These are phyloP conservation scores for Drosophila borealis DNA, from an alignment of 2,888 invertebrate genomes.

Conservation along the genomic window DNA sequence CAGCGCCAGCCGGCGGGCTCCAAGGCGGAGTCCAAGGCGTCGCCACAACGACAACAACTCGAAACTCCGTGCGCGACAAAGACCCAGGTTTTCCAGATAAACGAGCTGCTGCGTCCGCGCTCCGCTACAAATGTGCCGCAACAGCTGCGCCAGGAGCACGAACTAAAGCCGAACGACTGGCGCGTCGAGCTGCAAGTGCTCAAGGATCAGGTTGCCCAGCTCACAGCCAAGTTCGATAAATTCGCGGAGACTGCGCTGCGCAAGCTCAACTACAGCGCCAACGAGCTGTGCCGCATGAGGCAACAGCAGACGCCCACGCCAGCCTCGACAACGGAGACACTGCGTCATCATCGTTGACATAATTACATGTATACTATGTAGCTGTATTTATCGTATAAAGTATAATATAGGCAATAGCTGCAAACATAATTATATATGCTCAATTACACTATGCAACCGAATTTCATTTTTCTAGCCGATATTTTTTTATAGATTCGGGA, in stretches of 20 bases:
- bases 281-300: conserved; percentile 81
- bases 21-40: conserved; percentile 1
- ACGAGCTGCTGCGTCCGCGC: conserved; percentile 80
- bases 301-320: conserved; percentile 53
- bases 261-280: conserved; percentile 78
- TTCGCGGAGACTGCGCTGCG: conserved; percentile 76
- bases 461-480: no score
- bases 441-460: no score
- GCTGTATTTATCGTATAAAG: no score
- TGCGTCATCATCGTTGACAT: conserved; percentile 58
- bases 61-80: conserved; percentile 12
- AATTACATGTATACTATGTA: background rate
- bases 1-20: conserved; percentile 64
- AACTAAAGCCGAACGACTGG: conserved; percentile 76
- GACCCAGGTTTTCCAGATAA: conserved; percentile 56
- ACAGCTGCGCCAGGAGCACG: conserved; percentile 67
- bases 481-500: no score
- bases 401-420: no score
- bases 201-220: conserved; percentile 73
- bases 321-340: conserved; percentile 33
- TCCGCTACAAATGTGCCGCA: conserved; percentile 83
- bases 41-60: conserved; percentile 16
- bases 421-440: no score
- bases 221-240: conserved; percentile 78
- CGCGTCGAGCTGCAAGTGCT: conserved; percentile 74